A percentile compares a stretch with the other conserved stretches of the same genome.
phyloP scores from a whole-genome alignment of 35 echinoderm and acorn worm genomes.

The Lytechinus pictus region DNA sequence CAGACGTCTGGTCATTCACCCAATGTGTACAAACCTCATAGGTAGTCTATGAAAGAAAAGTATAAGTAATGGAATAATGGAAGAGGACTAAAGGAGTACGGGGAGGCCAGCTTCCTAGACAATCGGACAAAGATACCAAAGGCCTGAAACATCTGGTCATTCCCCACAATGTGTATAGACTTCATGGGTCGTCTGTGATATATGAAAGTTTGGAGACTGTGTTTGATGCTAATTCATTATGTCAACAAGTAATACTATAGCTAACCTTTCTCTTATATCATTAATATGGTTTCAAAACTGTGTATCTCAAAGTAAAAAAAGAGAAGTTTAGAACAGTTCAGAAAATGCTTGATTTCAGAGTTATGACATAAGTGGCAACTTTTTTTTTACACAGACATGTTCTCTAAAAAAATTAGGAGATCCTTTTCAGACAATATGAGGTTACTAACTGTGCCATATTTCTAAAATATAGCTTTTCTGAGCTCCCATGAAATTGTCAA shows the following conservation, averaged over 20 bases:
- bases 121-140: conserved; percentile 81
- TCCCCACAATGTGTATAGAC: conserved; percentile 88
- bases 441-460: too few species aligned
- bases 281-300: too few species aligned
- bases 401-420: too few species aligned
- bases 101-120: conserved; percentile 70
- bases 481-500: too few species aligned
- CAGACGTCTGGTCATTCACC: conserved; percentile 72
- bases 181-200: conserved; percentile 71
- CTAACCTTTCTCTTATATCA: background rate
- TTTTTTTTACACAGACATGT: too few species aligned
- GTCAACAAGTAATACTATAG: background rate
- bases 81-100: conserved; percentile 73
- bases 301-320: too few species aligned
- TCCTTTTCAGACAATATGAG: too few species aligned
- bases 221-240: background rate
- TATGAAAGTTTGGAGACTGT: background rate
- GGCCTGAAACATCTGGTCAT: conserved; percentile 63
- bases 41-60: conserved; percentile 61
- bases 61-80: too few species aligned
- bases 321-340: too few species aligned
- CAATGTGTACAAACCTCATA: conserved; percentile 86
- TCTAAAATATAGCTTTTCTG: too few species aligned
- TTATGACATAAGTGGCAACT: too few species aligned
- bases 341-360: too few species aligned